These are phyloP conservation scores for Apotomis turbidana DNA, from an alignment of 2,888 invertebrate species.

Conservation along the genomic window DNA sequence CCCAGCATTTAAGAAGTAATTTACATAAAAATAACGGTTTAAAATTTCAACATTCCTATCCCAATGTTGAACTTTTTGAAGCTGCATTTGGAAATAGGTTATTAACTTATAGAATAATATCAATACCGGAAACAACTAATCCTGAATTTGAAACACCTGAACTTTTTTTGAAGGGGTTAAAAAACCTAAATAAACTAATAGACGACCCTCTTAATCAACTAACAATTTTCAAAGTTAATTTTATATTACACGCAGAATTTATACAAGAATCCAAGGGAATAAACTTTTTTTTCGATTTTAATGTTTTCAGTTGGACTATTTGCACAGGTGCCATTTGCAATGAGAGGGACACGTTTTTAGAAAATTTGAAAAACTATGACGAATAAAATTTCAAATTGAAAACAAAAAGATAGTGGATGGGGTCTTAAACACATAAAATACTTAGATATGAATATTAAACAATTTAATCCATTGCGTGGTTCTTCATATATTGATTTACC, in stretches of 20 bases:
- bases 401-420: conserved; percentile 15
- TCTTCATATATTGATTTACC: conserved; percentile 8
- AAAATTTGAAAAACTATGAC: conserved; percentile 2
- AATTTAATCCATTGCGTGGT: conserved; percentile 12
- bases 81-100: conserved; percentile 14
- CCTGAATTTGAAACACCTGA: conserved; percentile 10
- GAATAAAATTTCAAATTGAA: conserved; percentile 12
- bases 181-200: conserved; percentile 8
- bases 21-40: no score
- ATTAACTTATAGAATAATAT: conserved; percentile 14
- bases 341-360: not conserved
- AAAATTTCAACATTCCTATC: no score
- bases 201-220: conserved; percentile 6
- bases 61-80: no score
- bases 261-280: conserved; percentile 18
- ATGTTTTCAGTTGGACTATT: conserved; percentile 19
- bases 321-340: conserved; percentile 20
- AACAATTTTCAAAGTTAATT: conserved; percentile 13
- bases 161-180: conserved; percentile 14
- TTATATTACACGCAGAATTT: conserved; percentile 16
- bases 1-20: conserved; percentile 18
- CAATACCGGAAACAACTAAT: not conserved
- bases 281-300: conserved; percentile 18
- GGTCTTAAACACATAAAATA: conserved; percentile 6
- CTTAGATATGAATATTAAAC: not conserved